Conservation (phyloP, 2,888 invertebrate species). For the Hoplodrina ambigua region DNA sequence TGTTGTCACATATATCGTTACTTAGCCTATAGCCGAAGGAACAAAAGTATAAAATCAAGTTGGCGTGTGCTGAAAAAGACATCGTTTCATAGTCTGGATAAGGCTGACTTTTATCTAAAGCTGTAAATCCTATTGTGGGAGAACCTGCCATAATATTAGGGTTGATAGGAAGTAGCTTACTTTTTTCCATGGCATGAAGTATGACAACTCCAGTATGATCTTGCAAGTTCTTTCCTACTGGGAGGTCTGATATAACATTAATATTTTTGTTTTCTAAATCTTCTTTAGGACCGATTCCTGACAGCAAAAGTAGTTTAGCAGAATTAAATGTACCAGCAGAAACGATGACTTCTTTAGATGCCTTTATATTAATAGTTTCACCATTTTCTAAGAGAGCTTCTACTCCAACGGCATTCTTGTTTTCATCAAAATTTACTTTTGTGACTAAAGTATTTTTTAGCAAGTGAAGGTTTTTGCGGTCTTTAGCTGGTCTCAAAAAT, state of each 20-base stretch:
- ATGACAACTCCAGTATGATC: conserved; percentile 87
- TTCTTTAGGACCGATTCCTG: conserved; percentile 91
- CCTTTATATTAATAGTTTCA: conserved; percentile 62
- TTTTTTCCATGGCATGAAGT: conserved; percentile 37
- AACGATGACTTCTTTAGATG: conserved; percentile 90
- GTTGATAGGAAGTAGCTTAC: background rate
- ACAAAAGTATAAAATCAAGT: conserved; percentile 37
- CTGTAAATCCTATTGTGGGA: conserved; percentile 36
- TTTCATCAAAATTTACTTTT: conserved; percentile 53
- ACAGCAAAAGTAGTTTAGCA: conserved; percentile 91
- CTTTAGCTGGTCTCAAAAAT: conserved; percentile 35
- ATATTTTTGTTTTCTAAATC: conserved; percentile 85
- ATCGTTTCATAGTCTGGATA: conserved; percentile 53
- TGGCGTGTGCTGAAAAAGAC: conserved; percentile 28
- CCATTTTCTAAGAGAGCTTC: conserved; percentile 27
- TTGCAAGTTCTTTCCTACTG: conserved; percentile 93
- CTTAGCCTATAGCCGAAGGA: conserved; percentile 35
- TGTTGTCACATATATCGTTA: conserved; percentile 42
- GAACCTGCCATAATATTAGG: conserved; percentile 27
- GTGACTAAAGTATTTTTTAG: conserved; percentile 58
- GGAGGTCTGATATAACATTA: conserved; percentile 90
- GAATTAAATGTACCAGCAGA: conserved; percentile 91
- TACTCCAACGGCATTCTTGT: conserved; percentile 58
- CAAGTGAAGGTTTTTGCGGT: conserved; percentile 56
- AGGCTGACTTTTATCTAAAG: conserved; percentile 45